Conservation (phyloP, 1,140 invertebrate species). For the Ostrea edulis region DNA sequence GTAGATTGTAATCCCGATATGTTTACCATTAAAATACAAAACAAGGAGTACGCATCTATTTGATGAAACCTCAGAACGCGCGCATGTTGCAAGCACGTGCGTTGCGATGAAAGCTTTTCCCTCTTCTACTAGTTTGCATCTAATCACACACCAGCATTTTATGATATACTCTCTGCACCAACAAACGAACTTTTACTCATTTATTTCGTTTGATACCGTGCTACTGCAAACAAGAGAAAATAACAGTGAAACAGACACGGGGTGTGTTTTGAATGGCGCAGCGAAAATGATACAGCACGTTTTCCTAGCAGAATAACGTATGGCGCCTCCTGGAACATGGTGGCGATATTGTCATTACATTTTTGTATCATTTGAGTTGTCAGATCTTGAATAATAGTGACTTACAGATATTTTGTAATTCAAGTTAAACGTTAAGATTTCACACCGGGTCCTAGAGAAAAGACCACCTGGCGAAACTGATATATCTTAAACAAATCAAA, state of each 20-base stretch:
- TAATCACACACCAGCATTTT: slow-evolving; percentile 25
- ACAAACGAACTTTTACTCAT: slow-evolving; percentile 35
- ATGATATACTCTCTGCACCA: slow-evolving; percentile 34
- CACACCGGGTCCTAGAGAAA: not conserved
- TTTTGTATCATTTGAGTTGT: not conserved
- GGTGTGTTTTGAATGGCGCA: slow-evolving; percentile 11
- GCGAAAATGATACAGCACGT: not conserved
- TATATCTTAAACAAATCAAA: not conserved
- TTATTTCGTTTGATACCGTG: slow-evolving; percentile 27
- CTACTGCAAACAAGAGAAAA: slow-evolving; percentile 17
- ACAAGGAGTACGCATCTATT: slow-evolving; percentile 17
- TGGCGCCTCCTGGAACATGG: not conserved
- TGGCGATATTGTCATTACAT: not conserved
- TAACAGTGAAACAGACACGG: slow-evolving; percentile 13
- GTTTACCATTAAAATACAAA: slow-evolving; percentile 24
- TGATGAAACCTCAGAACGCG: slow-evolving; percentile 30
- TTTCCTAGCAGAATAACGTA: not conserved
- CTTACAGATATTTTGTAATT: too few relatives aligned
- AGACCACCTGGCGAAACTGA: not conserved
- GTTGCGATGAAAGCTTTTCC: slow-evolving; percentile 26
- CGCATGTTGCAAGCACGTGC: slow-evolving; percentile 35
- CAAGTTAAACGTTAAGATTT: too few relatives aligned
- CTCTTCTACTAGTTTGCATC: slow-evolving; percentile 12
- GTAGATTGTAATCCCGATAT: slow-evolving; percentile 13
- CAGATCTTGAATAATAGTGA: too few relatives aligned